Evolutionary conservation across 2,888 invertebrate species (phyloP).

Genomic region (Rotaria macrura): DNA sequence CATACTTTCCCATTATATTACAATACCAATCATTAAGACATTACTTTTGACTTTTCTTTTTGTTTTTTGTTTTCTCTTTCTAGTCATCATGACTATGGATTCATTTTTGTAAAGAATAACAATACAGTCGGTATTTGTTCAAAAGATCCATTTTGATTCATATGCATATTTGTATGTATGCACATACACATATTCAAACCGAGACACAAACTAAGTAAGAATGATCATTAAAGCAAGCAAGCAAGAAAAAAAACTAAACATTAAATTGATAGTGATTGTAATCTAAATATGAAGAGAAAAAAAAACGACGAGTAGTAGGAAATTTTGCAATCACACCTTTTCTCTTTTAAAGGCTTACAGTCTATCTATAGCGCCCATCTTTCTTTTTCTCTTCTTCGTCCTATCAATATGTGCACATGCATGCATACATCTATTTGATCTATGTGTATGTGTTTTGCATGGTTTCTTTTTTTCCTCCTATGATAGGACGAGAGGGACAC

Average conservation of each 20-base stretch:
- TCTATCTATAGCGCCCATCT: slow-evolving; percentile 1
- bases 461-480: neutral
- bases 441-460: neutral
- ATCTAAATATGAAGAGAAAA: neutral
- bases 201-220: neutral
- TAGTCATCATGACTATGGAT: neutral
- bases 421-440: slow-evolving; percentile 1
- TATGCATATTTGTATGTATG: neutral
- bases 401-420: neutral
- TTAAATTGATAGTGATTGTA: neutral
- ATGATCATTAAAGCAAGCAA: neutral
- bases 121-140: slow-evolving; percentile 5
- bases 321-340: slow-evolving; percentile 1
- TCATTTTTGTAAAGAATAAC: neutral
- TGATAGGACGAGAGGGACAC: neutral
- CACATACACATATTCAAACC: neutral
- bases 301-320: neutral
- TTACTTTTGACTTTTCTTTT: neutral
- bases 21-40: neutral
- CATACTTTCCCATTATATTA: neutral
- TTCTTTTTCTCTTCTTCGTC: neutral
- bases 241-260: neutral
- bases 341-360: neutral
- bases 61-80: neutral
- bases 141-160: neutral